These are phyloP conservation scores for Mustelus asterias DNA, from an alignment of 2,113 vertebrate species.

Conservation along the genomic window DNA sequence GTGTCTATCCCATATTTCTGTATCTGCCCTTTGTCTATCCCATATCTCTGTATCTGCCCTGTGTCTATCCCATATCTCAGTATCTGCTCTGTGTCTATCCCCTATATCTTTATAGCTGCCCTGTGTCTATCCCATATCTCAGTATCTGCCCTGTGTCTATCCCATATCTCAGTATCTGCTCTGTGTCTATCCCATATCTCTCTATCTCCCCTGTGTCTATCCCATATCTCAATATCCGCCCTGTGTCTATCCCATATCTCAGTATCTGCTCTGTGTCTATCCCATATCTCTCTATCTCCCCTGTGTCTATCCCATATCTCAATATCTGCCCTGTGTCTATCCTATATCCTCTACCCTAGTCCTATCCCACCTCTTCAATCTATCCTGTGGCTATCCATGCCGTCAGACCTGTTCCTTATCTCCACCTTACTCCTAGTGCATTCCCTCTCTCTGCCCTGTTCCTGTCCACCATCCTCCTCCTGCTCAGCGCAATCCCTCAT, in stretches of 20 bases:
- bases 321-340: neutral
- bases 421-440: neutral
- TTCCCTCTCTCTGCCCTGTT: neutral
- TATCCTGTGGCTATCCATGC: neutral
- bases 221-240: too few relatives aligned
- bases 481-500: neutral
- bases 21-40: neutral
- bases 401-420: neutral
- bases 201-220: neutral
- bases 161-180: neutral
- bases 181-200: neutral
- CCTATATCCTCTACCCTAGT: neutral
- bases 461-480: neutral
- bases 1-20: too few relatives aligned
- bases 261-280: neutral
- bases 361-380: neutral
- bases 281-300: neutral
- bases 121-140: too few relatives aligned
- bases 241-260: neutral
- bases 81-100: neutral
- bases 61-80: too few relatives aligned
- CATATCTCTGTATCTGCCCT: neutral
- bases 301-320: neutral
- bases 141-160: neutral
- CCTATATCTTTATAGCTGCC: neutral